Conservation (phyloP, 2,113 vertebrate genomes). For the Sebastes schlegelii region DNA sequence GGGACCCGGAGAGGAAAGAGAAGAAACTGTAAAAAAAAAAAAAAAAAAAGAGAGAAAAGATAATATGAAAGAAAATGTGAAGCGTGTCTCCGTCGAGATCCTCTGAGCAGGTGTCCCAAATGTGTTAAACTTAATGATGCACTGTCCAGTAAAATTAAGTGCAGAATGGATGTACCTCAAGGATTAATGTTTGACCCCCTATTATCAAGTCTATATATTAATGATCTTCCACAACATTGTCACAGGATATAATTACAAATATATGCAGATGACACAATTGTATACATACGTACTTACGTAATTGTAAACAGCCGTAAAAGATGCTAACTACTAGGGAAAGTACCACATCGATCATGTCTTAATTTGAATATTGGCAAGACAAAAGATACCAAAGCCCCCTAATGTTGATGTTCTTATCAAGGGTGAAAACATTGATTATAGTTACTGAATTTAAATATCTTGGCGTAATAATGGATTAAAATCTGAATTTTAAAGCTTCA, state of each 20-base stretch:
- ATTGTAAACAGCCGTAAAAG: background rate
- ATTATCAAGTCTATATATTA: background rate
- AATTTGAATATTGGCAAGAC: background rate
- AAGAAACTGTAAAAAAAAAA: slow-evolving; percentile 15
- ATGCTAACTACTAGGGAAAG: background rate
- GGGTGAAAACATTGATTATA: no score
- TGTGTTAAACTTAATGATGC: slow-evolving; percentile 8
- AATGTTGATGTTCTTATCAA: no score
- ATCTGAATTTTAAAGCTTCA: no score
- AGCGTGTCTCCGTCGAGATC: background rate
- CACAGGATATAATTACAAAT: background rate
- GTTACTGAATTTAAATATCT: no score
- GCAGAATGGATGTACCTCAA: slow-evolving; percentile 9
- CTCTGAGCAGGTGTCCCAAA: background rate
- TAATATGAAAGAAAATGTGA: background rate
- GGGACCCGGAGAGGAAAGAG: background rate
- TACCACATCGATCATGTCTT: background rate
- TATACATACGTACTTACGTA: no score
- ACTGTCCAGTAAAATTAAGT: background rate
- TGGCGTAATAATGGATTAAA: no score
- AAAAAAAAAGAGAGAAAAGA: background rate
- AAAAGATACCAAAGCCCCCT: no score
- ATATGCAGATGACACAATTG: background rate
- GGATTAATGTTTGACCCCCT: background rate
- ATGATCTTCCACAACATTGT: background rate